Conservation (phyloP, 2,888 invertebrate genomes). For the Cryptophagus acutangulus region DNA sequence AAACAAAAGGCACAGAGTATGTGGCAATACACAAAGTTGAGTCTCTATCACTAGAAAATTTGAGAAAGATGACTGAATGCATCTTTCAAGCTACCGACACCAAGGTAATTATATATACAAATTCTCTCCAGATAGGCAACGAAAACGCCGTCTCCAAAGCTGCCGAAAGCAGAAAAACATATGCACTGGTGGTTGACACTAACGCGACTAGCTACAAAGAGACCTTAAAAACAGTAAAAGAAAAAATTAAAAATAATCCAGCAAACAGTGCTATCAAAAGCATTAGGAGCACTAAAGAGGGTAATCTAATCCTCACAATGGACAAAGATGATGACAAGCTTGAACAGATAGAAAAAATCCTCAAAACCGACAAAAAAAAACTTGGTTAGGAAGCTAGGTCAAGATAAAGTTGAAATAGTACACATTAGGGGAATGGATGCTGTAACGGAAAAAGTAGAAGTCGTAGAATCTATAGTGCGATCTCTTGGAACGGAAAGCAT, state of each 20-base stretch:
- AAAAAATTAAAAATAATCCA: neutral
- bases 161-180: neutral
- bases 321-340: neutral
- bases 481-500: neutral
- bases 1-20: too few species aligned
- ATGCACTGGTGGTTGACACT: neutral
- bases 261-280: neutral
- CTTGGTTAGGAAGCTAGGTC: neutral
- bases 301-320: neutral
- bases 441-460: neutral
- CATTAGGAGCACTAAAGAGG: neutral
- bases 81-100: slow-evolving; percentile 1
- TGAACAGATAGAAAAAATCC: neutral
- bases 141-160: neutral
- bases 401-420: neutral
- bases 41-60: too few species aligned
- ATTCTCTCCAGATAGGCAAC: neutral
- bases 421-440: neutral
- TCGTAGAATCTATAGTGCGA: neutral
- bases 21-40: too few species aligned
- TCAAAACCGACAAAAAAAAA: neutral
- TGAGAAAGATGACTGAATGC: slow-evolving; percentile 2
- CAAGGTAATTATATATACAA: slow-evolving; percentile 3
- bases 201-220: neutral
- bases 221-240: neutral